These are phyloP conservation scores for Diadegma fenestrale DNA, from an alignment of 2,888 invertebrate genomes.

Conservation along the genomic window DNA sequence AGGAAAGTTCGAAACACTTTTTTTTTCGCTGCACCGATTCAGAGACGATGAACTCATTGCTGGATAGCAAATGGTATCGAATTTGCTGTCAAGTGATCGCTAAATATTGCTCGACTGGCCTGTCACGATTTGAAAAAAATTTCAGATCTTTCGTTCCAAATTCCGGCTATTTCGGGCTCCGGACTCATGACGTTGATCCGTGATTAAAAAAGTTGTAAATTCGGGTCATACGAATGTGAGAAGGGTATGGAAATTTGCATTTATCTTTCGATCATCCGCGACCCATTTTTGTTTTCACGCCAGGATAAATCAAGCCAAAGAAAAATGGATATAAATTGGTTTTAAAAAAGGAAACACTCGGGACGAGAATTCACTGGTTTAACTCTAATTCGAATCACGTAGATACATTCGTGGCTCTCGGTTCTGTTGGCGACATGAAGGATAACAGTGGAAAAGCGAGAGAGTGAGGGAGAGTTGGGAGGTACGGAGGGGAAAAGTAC, in stretches of 20 bases:
- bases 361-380: conserved; percentile 12
- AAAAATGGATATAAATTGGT: conserved; percentile 34
- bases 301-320: not conserved
- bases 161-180: not conserved
- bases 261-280: conserved; percentile 13
- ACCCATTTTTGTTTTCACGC: conserved; percentile 1
- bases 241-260: not conserved
- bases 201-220: not conserved
- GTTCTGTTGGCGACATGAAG: conserved; percentile 43
- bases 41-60: not conserved
- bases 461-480: not conserved
- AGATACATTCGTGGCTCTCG: conserved; percentile 41
- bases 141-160: not conserved
- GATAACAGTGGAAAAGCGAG: conserved; percentile 8
- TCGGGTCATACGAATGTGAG: not conserved
- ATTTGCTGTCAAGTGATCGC: not conserved
- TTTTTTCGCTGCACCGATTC: not conserved
- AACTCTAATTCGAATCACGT: conserved; percentile 53
- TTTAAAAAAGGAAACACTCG: conserved; percentile 11
- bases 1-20: not conserved
- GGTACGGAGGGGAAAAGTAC: not conserved
- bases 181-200: not conserved
- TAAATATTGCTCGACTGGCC: not conserved
- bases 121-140: not conserved
- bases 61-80: not conserved